Evolutionary conservation across 2,888 invertebrate species (phyloP), one percentile per base, ranked within the genome.

Genomic region (Heliconius aoede): DNA sequence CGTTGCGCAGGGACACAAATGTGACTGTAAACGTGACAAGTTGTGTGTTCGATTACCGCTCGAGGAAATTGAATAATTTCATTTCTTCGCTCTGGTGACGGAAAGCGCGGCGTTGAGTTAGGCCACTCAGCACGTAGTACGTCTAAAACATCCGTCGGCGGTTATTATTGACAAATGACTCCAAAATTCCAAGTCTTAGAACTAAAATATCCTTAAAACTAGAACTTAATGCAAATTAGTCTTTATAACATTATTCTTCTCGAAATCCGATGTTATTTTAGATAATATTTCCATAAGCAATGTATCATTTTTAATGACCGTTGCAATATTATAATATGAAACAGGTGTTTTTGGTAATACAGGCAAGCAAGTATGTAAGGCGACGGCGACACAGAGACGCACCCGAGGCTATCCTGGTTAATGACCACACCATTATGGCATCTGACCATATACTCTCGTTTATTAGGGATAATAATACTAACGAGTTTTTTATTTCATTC

Each of bases 381-480:
- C 78, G 74, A 79, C 82, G 89, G 90, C 88, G 90, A 89, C 89
- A 88, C 84, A 76, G 77, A 82, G 89, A 84, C 88, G 87, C 85
- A 81, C 85, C 84, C 81, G 82, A 83, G 85, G 85, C 86, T 79
- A 85, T 82, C 86, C 83, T 82, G 83, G 79, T 86, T 91, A 91
- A 91, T 91, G 89, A 90, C 87, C 83, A 84, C 84, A 83, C 86
- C 88, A 89, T 90, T 88, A 90, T 88, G 84, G 84, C 84, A 84
- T 84, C 83, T 82, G 86, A 81, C 88, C 87, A 88, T 88, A 88
- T 88, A 89, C 88, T 86, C 89, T 87, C 84, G 86, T 91, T 91
- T 91, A 91, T 91, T 90, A 90, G 87, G 89, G 87, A 87, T 91
- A 91, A 91, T 91, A 87, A 88, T 87, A 84, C 84, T 90, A 91